Conservation (phyloP, 2,113 vertebrate species). For the Oryzias javanicus region DNA sequence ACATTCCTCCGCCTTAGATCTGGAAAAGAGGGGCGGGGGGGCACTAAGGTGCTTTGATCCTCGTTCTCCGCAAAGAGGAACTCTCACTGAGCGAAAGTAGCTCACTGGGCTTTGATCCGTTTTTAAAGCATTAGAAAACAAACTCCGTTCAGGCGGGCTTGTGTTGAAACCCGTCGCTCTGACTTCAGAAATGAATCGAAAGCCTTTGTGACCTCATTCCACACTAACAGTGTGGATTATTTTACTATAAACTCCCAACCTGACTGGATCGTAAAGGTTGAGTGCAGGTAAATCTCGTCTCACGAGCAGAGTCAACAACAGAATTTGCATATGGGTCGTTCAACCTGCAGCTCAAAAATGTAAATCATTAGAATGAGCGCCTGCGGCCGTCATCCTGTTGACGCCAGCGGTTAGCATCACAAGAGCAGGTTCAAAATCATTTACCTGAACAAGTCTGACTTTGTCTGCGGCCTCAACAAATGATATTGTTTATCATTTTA, state of each 20-base stretch:
- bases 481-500: no score
- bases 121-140: constrained; percentile 2
- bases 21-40: not conserved
- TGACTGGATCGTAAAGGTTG: constrained; percentile 8
- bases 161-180: constrained; percentile 12
- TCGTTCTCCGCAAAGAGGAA: constrained; percentile 5
- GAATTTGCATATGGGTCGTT: no score
- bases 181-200: constrained; percentile 6
- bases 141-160: constrained; percentile 10
- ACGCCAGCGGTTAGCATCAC: no score
- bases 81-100: not conserved
- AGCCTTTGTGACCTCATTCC: constrained; percentile 33
- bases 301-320: constrained; percentile 1
- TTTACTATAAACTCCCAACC: constrained; percentile 28
- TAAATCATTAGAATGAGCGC: no score
- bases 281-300: constrained; percentile 6
- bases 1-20: constrained; percentile 34
- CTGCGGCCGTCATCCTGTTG: no score
- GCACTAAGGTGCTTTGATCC: constrained; percentile 28
- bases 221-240: constrained; percentile 42
- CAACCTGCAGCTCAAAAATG: no score
- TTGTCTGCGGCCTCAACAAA: no score
- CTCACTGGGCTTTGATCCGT: not conserved
- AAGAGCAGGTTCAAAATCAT: no score
- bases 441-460: no score